Base-by-base conservation (phyloP, 2,888 invertebrate species). In the Drosophila pegasa region DNA sequence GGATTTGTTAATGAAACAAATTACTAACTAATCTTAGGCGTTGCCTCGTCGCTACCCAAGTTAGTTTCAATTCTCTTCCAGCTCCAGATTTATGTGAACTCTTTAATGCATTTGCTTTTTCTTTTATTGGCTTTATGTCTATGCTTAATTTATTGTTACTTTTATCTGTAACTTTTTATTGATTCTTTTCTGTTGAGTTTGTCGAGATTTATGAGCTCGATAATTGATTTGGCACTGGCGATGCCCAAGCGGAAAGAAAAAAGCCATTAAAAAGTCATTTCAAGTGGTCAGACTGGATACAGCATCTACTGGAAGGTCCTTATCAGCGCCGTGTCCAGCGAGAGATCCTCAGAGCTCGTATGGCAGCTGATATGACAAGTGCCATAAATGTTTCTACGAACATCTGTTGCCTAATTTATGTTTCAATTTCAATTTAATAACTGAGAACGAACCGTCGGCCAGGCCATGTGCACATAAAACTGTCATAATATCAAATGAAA, bases 351-450 rank as follows among this genome's bases (percentile, higher is more conserved):
- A 43, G 62, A 41, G 63, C 59, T 80, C 86, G 63, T 83, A 83
- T 86, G 83, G 27, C 20, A 48, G 78, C 75, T 83, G 83, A 83
- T 83, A 83, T 77, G 80, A 83, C 84, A 83, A 86, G 87, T 83
- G 80, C 63, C 71, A 70, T 31, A 80, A 72, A 80, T 82, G 80
- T 61, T 82, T 78, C 78, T 75, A 72, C 80, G 80, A 64, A 71
- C 87, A 83, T 86, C 73, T 86, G 82, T 80, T 86, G 77, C 87
- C 69, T 81, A 81, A 83, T 87, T 83, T 83, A 83, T 83, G 83
- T 79, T 87, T 81, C 83, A 83, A 81, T 84, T 67, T 50, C 75
- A 66, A 52, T 61, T 62, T 63, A 67, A 67, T 68, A 59, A 60
- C 31, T n/a, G n/a, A n/a, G n/a, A n/a, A n/a, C 51, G 35, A 35